Conservation (phyloP, 2,888 invertebrate species). For the Microplitis manilae region DNA sequence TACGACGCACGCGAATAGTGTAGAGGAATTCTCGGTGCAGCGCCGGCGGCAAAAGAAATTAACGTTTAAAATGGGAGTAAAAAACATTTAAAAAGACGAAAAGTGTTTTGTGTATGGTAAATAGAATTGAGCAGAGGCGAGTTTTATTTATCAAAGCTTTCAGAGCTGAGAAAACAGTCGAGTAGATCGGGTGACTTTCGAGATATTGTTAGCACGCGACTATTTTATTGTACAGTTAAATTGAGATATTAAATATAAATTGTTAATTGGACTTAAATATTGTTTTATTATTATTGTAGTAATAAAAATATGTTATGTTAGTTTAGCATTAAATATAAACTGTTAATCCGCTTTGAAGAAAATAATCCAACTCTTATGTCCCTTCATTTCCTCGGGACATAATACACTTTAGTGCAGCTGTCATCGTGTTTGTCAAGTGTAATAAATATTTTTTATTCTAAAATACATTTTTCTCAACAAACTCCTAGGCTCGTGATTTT, state of each 20-base stretch:
- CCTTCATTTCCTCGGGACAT: slow-evolving; percentile 25
- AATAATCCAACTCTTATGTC: slow-evolving; percentile 40
- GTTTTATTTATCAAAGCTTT: slow-evolving; percentile 56
- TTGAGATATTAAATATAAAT: slow-evolving; percentile 40
- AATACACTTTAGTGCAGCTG: slow-evolving; percentile 47
- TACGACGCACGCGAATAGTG: slow-evolving; percentile 40
- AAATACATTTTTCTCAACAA: no score
- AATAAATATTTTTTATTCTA: no score
- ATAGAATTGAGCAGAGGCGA: slow-evolving; percentile 1
- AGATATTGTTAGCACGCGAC: slow-evolving; percentile 61
- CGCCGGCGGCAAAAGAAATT: slow-evolving; percentile 27
- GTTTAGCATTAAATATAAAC: slow-evolving; percentile 45
- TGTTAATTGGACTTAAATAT: slow-evolving; percentile 47
- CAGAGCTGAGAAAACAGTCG: slow-evolving; percentile 52
- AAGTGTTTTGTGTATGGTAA: not conserved
- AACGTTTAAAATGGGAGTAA: slow-evolving; percentile 33
- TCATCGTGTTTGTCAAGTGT: slow-evolving; percentile 44
- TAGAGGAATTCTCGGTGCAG: slow-evolving; percentile 23
- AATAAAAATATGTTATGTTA: no score
- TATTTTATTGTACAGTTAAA: slow-evolving; percentile 56
- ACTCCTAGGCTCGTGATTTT: no score
- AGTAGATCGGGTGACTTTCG: slow-evolving; percentile 41
- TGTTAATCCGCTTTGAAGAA: slow-evolving; percentile 54
- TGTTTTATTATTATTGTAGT: slow-evolving; percentile 38
- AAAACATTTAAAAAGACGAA: slow-evolving; percentile 35